Evolutionary conservation across 2,797 vertebrate genomes (phyloP), one percentile per base, ranked within the genome.

Genomic region (Macrochelys suwanniensis): DNA sequence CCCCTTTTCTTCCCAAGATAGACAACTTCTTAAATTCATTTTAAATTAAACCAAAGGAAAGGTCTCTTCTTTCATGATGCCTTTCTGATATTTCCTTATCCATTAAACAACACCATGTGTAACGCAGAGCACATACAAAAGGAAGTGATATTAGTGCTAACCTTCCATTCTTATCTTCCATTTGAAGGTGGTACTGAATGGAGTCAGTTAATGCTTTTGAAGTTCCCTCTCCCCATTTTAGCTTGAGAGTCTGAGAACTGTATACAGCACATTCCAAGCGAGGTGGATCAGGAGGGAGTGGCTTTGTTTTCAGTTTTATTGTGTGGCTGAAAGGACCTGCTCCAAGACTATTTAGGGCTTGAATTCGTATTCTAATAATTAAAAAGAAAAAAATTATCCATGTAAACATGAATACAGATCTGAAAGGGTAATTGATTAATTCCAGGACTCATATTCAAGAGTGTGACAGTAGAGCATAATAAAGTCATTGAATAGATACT

Each of bases 231-330:
- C 99, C 99, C 99, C 99, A 99, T 97, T 99, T 99, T 96, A 99
- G 98, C 98, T 99, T 99, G 97, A 99, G 99, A 95, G 99, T 99
- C 98, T 99, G 99, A 98, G 99, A 99, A 98, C 98, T 99, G 98
- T 99, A 99, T 79, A 99, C 99, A 49, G 99, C 99, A 97, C 99
- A 99, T 98, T 99, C 99, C 97, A 99, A 98, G 82, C 99, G 99
- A 84, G 99, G 99, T 13, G 99, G 99, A 85, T 98, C 99, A 0
- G 99, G 99, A 49, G 99, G 99, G 16, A 99, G 98, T 92, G 99
- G 99, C 97, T 99, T 99, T 45, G 99, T 99, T 98, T 99, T 99
- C 98, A 99, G 97, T 97, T 99, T 99, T 97, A 99, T 99, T 96
- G 99, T 99, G 98, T 99, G 99, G 98, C 99, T 99, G 97, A 99